Evolutionary conservation across 2,888 invertebrate species (phyloP), one percentile per base, ranked within the genome.

Genomic region (Folsomia manolachei): DNA sequence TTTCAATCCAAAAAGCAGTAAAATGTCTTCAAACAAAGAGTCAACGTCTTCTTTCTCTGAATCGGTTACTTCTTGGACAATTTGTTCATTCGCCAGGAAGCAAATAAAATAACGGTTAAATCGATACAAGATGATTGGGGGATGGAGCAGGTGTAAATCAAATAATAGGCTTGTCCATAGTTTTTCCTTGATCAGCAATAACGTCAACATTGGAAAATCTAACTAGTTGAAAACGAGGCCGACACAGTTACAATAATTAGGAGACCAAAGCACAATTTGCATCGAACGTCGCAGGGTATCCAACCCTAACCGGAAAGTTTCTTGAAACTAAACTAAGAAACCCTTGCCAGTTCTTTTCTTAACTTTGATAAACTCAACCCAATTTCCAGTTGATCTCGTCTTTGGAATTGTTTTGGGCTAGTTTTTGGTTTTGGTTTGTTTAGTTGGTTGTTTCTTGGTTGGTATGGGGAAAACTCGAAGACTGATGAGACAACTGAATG

Each of bases 401-500:
- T 4, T 39, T 39, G 39, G n/a, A n/a, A n/a, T n/a, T n/a, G n/a
- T n/a, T n/a, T n/a, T n/a, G n/a, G n/a, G n/a, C n/a, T n/a, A n/a
- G n/a, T n/a, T n/a, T n/a, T 39, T 9, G 39, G 39, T 9, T 39
- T 39, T 39, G 39, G 4, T 39, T 14, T 39, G 7, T 14, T 39
- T 9, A 4, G 39, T 14, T 39, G 7, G 39, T 39, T 39, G 39
- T 39, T 39, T 4, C n/a, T 56, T 7, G 4, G 21, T 56, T 56
- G 18, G 56, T 18, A 56, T 4, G 56, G 19, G 56, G 4, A 18
- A 56, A 56, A 56, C 4, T n/a, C 56, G 56, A 21, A 56, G 56
- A 56, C 56, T 56, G 56, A 56, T 56, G 56, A n/a, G 56, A 56
- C 21, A 56, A 14, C 21, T 56, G 56, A 56, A 56, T 56, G 56